A percentile compares a stretch with the other conserved stretches of the same genome.
These are phyloP conservation scores for Ephydatia muelleri DNA, from an alignment of 37 sponge, comb jelly and placozoan species.

Conservation along the genomic window DNA sequence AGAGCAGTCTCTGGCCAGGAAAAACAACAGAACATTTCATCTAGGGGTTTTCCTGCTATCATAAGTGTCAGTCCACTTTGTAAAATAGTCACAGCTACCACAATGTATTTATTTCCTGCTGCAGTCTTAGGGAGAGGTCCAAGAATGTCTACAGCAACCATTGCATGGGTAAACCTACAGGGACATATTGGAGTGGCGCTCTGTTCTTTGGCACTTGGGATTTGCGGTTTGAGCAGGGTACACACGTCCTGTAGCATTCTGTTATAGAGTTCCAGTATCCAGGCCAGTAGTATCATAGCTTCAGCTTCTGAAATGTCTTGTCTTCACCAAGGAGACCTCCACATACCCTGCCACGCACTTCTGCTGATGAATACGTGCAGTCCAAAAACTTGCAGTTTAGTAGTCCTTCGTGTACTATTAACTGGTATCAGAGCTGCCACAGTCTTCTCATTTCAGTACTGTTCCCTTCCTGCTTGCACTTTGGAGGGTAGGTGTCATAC, in stretches of 20 bases:
- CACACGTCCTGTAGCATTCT: background rate
- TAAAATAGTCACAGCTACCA: slow-evolving; percentile 17
- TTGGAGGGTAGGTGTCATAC: background rate
- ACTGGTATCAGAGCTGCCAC: slow-evolving; percentile 24
- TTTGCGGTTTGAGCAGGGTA: slow-evolving; percentile 9
- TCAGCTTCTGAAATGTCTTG: slow-evolving; percentile 13
- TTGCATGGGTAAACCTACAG: slow-evolving; percentile 1
- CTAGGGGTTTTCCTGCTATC: background rate
- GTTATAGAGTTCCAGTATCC: background rate
- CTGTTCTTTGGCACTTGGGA: background rate
- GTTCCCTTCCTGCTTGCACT: background rate
- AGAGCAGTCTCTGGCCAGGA: background rate
- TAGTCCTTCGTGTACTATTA: slow-evolving; percentile 1
- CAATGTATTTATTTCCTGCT: background rate
- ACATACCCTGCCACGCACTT: slow-evolving; percentile 2
- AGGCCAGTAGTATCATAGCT: slow-evolving; percentile 26
- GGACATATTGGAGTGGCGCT: background rate
- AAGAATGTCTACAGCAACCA: slow-evolving; percentile 16
- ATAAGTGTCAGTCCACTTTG: background rate
- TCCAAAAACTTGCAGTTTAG: slow-evolving; percentile 1
- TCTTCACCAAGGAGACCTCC: slow-evolving; percentile 17
- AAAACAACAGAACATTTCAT: no score
- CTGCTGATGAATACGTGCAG: background rate
- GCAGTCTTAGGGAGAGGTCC: slow-evolving; percentile 10
- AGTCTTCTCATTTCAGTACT: background rate